Base-by-base conservation (phyloP, 2,113 vertebrate species). In the Sander lucioperca region DNA sequence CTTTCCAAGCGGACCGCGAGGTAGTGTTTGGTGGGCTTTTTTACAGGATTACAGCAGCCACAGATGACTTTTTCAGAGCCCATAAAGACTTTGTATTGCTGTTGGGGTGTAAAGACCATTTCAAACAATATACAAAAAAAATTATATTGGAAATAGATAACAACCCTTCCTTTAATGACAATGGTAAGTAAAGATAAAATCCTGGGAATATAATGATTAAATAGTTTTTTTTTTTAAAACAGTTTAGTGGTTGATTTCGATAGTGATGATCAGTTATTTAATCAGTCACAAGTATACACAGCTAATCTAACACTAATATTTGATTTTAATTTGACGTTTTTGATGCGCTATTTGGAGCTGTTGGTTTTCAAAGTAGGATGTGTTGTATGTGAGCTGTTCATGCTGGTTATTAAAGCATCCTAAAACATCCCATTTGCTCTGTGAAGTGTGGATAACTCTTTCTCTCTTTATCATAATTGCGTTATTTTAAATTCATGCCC, bases 141-240 rank as follows among this genome's bases (percentile, higher is more conserved):
- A 11, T 11, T 1, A 11, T 43, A 11, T 43, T 43, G 39, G 39
- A 43, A 43, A 43, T 39, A 39, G 36, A 9, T 39, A 39, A 39
- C 36, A 39, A 39, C 8, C 8, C 36, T 39, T 39, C 8, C 36
- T 39, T 45, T 54, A n/a, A 73, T 73, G 62, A 58, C 56, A n/a
- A n/a, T 70, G 25, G 5, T 13, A 2, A 36, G 53, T 27, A 21
- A 36, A 69, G 74, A 82, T 36, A 51, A 62, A 72, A 66, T 36
- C 18, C 9, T 3, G 18, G 6, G 9, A 45, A 81, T 75, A 54
- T 33, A 43, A 23, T 25, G 23, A n/a, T 39, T 33, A 39, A 23
- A 74, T 10, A 25, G 30, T 2, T 39, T 1, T 39, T 30, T 4
- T 9, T 39, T 39, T 39, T 39, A 10, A 58, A 62, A 39, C 12